A percentile compares a stretch with the other conserved stretches of the same genome.
phyloP scores from a whole-genome alignment of 2,888 invertebrate genomes.

The Lepetodrilus schrolli region DNA sequence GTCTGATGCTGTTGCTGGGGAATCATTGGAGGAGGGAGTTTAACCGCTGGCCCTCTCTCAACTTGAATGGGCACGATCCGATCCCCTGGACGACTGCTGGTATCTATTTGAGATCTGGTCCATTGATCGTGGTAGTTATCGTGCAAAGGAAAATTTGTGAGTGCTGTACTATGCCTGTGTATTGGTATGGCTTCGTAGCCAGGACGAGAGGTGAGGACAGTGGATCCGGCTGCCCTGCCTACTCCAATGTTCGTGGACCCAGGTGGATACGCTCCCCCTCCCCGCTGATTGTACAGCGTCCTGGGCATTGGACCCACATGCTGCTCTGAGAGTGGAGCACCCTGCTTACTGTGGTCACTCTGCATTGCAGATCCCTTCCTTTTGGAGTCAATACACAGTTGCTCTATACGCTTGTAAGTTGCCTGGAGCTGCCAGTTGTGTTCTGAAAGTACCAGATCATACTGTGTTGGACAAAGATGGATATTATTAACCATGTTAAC shows the following conservation, averaged over 20 bases:
- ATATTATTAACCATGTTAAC: no score
- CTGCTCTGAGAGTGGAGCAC: neutral
- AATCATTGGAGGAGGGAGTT: neutral
- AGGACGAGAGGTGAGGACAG: neutral
- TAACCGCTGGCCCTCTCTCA: slow-evolving; percentile 28
- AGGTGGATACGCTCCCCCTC: slow-evolving; percentile 17
- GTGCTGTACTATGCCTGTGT: neutral
- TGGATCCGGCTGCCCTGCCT: slow-evolving; percentile 1
- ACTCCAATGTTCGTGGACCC: neutral
- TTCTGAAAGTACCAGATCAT: no score
- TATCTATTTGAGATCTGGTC: slow-evolving; percentile 40
- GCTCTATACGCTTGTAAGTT: slow-evolving; percentile 39
- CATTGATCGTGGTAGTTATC: neutral
- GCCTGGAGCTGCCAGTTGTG: slow-evolving; percentile 40
- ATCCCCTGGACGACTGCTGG: slow-evolving; percentile 38
- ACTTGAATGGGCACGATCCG: slow-evolving; percentile 56
- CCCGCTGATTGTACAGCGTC: slow-evolving; percentile 33
- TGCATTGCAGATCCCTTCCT: neutral
- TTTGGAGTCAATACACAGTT: slow-evolving; percentile 33
- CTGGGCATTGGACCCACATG: slow-evolving; percentile 9
- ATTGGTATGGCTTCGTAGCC: slow-evolving; percentile 21
- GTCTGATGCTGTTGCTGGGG: neutral
- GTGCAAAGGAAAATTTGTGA: neutral
- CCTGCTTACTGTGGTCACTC: neutral
- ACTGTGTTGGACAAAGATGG: no score